phyloP scores from a whole-genome alignment of 2,797 vertebrate species.

The Sebastes taczanowskii region DNA sequence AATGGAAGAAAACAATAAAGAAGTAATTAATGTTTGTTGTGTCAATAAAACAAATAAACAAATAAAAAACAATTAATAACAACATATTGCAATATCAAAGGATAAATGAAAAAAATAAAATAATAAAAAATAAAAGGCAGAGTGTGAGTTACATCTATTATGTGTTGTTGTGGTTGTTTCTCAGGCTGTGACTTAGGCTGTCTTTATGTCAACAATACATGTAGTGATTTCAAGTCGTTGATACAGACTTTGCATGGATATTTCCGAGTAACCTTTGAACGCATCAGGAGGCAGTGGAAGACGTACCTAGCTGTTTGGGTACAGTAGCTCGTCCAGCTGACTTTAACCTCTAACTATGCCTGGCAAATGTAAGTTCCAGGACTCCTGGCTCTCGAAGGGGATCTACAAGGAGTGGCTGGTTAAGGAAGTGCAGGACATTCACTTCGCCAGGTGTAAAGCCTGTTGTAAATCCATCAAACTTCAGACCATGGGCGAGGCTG shows the following conservation, averaged over 20 bases:
- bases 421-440: constrained; percentile 71
- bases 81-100: too few species aligned
- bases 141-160: too few species aligned
- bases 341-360: constrained; percentile 64
- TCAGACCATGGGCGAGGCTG: constrained; percentile 81
- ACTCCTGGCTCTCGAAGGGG: constrained; percentile 71
- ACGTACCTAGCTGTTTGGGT: background rate
- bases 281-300: constrained; percentile 8
- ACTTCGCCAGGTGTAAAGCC: constrained; percentile 73
- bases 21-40: too few species aligned
- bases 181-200: too few species aligned
- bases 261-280: background rate
- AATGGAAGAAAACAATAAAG: too few species aligned
- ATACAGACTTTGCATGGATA: fast-evolving
- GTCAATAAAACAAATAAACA: too few species aligned
- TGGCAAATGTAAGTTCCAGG: constrained; percentile 78
- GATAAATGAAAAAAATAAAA: too few species aligned
- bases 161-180: too few species aligned
- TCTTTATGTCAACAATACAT: background rate
- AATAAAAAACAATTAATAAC: too few species aligned
- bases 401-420: constrained; percentile 75
- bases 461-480: constrained; percentile 80
- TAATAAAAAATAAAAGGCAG: too few species aligned
- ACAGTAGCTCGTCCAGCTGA: constrained; percentile 43
- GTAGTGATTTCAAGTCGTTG: background rate